Conservation (phyloP, 2,797 vertebrate species). For the Dallia pectoralis region DNA sequence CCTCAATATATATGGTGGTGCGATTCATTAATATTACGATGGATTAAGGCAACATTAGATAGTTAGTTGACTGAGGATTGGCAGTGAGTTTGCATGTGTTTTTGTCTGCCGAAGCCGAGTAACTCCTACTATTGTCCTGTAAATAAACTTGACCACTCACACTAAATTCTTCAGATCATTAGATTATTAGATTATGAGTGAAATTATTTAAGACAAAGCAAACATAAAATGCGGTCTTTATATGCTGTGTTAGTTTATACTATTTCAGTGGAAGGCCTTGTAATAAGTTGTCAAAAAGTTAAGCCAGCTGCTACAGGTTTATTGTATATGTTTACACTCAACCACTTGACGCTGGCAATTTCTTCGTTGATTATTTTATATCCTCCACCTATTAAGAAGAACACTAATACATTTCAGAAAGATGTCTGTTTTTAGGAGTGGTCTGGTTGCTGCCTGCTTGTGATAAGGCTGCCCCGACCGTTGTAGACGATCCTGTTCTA, state of each 20-base stretch:
- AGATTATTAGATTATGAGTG: too few species aligned
- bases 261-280: background rate
- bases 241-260: background rate
- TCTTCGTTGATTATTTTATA: background rate
- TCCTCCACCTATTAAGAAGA: background rate
- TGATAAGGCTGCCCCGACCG: conserved; percentile 64
- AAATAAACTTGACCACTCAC: too few species aligned
- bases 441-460: conserved; percentile 40
- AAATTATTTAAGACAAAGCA: too few species aligned
- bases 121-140: too few species aligned
- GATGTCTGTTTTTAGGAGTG: conserved; percentile 47
- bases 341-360: background rate
- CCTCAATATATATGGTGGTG: too few species aligned
- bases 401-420: conserved; percentile 10
- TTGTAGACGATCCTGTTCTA: conserved; percentile 20
- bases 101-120: too few species aligned
- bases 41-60: too few species aligned
- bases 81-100: too few species aligned
- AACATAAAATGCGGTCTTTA: too few species aligned
- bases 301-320: background rate
- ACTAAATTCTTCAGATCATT: too few species aligned
- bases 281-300: background rate
- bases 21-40: too few species aligned
- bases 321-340: background rate
- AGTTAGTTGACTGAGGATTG: too few species aligned